Base-by-base conservation (phyloP, 2,888 invertebrate species). In the Eilema sororculum region DNA sequence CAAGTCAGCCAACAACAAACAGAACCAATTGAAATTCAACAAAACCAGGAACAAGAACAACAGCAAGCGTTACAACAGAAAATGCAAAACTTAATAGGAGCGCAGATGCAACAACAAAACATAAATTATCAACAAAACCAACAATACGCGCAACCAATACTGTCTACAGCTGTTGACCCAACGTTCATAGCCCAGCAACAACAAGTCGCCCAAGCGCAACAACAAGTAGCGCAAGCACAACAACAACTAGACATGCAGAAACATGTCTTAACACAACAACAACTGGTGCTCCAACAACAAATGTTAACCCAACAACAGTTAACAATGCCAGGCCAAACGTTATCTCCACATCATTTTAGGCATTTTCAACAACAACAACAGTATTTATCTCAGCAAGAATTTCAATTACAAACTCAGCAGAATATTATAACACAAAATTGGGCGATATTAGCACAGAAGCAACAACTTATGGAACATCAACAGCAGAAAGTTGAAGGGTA, bases 381-480 rank as follows among this genome's bases (percentile, higher is more conserved):
- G 79, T 95, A 94, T 78, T 87, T 95, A 67, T 92, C 94, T 0
- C 96, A 96, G 69, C 95, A 96, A 79, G 95, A 95, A 78, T 84
- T 93, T 58, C 93, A 95, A 68, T 87, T 95, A 22, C 96, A 96
- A 69, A 93, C 94, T 22, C 96, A 96, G 74, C 96, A 96, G 76
- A 96, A 96, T 79, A 91, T 95, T 52, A 94, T 96, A 66, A 96
- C 96, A 78, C 96, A 96, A 82, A 95, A 95, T 67, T 87, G 96
- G 56, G 93, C 96, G 0, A 90, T 96, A 60, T 87, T 95, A 41
- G 93, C 96, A 0, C 94, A 95, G 69, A 95, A 95, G 75, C 94
- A 94, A 74, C 95, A 94, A 72, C 86, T 95, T 9, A 94, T 96
- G 86, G 96, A 95, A 0, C 95, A 96, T 71, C 96, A 96, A n/a